Evolutionary conservation across 1,140 invertebrate species (phyloP).

Genomic region (Acromyrmex heyeri): DNA sequence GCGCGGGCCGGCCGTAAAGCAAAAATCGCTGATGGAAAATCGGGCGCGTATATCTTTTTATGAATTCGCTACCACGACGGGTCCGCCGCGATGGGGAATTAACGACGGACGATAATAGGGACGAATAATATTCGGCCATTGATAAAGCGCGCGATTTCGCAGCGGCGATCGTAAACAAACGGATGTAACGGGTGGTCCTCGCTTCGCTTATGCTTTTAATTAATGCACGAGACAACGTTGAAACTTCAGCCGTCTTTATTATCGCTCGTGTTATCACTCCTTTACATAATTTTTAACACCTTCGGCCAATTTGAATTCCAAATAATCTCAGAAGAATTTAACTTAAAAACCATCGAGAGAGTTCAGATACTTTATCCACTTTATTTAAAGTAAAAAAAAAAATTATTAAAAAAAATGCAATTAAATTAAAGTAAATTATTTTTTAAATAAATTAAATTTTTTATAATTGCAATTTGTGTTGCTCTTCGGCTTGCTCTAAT

Average conservation of each 20-base stretch:
- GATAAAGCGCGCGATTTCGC: conserved; percentile 56
- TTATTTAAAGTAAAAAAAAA: not conserved
- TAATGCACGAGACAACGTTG: conserved; percentile 2
- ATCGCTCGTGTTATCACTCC: not conserved
- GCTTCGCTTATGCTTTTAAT: conserved; percentile 27
- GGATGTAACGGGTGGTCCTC: conserved; percentile 64
- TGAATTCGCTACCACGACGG: conserved; percentile 47
- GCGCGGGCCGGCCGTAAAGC: conserved; percentile 47
- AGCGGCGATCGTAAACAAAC: conserved; percentile 45
- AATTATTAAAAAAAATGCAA: not conserved
- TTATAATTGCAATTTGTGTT: no score
- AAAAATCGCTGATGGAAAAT: conserved; percentile 52
- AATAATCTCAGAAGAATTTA: conserved; percentile 15
- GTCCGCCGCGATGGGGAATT: conserved; percentile 22
- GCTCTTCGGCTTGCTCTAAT: not conserved
- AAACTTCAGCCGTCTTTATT: conserved; percentile 21
- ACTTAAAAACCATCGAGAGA: not conserved
- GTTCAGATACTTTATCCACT: not conserved
- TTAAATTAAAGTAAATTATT: not conserved
- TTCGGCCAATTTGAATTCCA: not conserved
- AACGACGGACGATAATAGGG: conserved; percentile 42
- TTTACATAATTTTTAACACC: conserved; percentile 11
- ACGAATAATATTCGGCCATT: conserved; percentile 43
- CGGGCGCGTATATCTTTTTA: conserved; percentile 51
- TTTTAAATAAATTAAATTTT: no score